phyloP scores from a whole-genome alignment of 2,888 invertebrate species.

The Zelleria hepariella region DNA sequence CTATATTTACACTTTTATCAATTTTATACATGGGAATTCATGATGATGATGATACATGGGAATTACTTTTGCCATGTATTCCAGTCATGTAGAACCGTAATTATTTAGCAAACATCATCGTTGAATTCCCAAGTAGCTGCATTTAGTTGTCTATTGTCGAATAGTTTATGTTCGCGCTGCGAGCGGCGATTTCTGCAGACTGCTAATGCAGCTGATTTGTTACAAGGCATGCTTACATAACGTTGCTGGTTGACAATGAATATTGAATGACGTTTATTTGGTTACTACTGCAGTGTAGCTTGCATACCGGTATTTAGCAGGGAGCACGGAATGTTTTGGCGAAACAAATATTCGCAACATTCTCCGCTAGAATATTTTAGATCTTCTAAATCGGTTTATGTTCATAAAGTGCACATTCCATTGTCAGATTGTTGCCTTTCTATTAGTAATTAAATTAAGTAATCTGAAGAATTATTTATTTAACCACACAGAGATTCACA shows the following conservation, averaged over 20 bases:
- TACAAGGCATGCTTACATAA: conserved; percentile 48
- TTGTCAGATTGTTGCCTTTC: too few species aligned
- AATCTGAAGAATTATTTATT: too few species aligned
- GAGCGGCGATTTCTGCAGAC: conserved; percentile 24
- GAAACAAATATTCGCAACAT: neutral
- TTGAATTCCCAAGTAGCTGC: neutral
- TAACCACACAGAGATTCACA: too few species aligned
- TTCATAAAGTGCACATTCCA: too few species aligned
- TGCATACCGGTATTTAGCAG: neutral
- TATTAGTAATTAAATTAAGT: too few species aligned
- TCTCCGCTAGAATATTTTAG: too few species aligned
- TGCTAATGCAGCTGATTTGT: conserved; percentile 36
- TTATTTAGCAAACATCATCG: neutral
- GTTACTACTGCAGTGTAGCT: neutral
- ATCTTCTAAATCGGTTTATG: too few species aligned
- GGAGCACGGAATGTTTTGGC: neutral
- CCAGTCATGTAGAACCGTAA: too few species aligned
- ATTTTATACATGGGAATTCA: too few species aligned
- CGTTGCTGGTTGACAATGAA: conserved; percentile 8
- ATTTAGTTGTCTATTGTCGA: neutral
- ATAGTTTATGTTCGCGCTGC: neutral
- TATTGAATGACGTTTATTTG: conserved; percentile 6
- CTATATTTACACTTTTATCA: too few species aligned
- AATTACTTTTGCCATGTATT: too few species aligned
- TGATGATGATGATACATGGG: too few species aligned